Percentiles rank a stretch among this genome's conserved stretches.
Evolutionary conservation across 2,888 invertebrate species (phyloP).

Genomic region (Acleris cristana): DNA sequence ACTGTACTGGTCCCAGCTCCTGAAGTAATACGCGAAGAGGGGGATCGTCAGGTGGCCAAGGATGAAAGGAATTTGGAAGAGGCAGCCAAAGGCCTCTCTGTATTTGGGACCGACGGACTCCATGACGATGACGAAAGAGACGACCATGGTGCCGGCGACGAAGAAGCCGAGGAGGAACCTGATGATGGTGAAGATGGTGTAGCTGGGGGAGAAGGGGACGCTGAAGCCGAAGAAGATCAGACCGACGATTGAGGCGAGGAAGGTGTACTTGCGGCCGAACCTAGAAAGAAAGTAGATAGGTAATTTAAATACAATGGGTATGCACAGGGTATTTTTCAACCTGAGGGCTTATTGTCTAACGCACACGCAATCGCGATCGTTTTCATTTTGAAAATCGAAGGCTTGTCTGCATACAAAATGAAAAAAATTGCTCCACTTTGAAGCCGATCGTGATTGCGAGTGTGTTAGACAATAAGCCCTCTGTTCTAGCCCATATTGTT

Average conservation of each 20-base stretch:
- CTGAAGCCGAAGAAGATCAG: slow-evolving; percentile 87
- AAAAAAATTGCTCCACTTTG: no score
- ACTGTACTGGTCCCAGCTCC: slow-evolving; percentile 86
- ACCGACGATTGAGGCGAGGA: slow-evolving; percentile 86
- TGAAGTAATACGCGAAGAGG: slow-evolving; percentile 85
- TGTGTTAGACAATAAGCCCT: no score
- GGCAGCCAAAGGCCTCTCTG: slow-evolving; percentile 82
- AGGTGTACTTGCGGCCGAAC: slow-evolving; percentile 89
- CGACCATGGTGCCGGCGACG: slow-evolving; percentile 93
- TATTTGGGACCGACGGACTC: slow-evolving; percentile 84
- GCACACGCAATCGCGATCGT: no score
- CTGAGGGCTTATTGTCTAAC: no score
- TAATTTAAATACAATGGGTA: not conserved
- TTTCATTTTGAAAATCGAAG: no score
- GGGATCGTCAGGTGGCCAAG: slow-evolving; percentile 87
- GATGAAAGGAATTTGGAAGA: slow-evolving; percentile 88
- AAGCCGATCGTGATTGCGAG: no score
- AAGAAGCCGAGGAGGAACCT: slow-evolving; percentile 88
- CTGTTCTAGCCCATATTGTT: no score
- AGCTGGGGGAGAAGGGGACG: slow-evolving; percentile 87
- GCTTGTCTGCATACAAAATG: no score
- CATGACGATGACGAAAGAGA: slow-evolving; percentile 88
- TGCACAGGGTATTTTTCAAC: no score
- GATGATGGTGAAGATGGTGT: slow-evolving; percentile 82
- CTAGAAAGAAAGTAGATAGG: slow-evolving; percentile 69